phyloP scores from a whole-genome alignment of 1,140 invertebrate genomes.

The Cotesia vestalis region DNA sequence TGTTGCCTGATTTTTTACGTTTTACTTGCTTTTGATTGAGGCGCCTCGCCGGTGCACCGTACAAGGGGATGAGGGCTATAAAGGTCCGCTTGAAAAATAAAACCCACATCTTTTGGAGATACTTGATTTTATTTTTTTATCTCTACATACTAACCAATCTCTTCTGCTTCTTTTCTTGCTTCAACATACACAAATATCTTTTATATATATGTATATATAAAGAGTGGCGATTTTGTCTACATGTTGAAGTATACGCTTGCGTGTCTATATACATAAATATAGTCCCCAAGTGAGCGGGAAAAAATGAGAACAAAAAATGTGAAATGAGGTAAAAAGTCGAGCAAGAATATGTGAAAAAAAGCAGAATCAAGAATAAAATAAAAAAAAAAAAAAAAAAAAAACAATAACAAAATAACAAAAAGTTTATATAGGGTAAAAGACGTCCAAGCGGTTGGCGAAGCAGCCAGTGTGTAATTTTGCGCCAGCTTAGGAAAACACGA shows the following conservation, averaged over 20 bases:
- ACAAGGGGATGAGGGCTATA: conserved; percentile 51
- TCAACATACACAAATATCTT: background rate
- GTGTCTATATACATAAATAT: no score
- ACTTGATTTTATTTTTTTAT: conserved; percentile 7
- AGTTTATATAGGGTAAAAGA: conserved; percentile 2
- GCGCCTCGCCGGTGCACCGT: conserved; percentile 42
- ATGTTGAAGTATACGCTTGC: no score
- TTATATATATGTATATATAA: no score
- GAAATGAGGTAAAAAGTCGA: no score
- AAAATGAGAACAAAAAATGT: conserved; percentile 27
- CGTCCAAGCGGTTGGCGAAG: conserved; percentile 48
- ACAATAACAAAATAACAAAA: background rate
- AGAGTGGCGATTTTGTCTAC: no score
- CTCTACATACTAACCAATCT: conserved; percentile 34
- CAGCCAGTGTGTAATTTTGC: conserved; percentile 67
- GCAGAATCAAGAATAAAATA: no score
- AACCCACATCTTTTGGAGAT: conserved; percentile 40
- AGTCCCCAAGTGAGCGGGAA: conserved; percentile 14
- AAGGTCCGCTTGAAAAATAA: conserved; percentile 62
- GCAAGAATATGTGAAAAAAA: no score
- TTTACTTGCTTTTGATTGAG: conserved; percentile 64
- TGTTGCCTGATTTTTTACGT: conserved; percentile 59
- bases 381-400: background rate
- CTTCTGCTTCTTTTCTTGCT: conserved; percentile 28
- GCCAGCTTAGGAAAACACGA: conserved; percentile 67